Evolutionary conservation across 2,888 invertebrate species (phyloP).

Genomic region (Aphidius colemani): DNA sequence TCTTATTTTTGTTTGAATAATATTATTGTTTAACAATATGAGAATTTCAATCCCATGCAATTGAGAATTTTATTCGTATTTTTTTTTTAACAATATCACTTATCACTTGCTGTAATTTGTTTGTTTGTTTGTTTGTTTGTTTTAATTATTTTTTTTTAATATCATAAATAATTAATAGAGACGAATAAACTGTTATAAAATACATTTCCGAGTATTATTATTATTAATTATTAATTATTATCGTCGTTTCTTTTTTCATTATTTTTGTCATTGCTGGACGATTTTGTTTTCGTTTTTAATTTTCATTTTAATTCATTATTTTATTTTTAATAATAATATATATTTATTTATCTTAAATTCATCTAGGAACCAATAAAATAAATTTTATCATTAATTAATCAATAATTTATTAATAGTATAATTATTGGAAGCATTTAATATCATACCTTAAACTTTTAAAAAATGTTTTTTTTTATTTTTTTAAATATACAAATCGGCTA

Average conservation of each 20-base stretch:
- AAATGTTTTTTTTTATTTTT: constrained; percentile 1
- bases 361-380: constrained; percentile 49
- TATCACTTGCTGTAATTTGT: constrained; percentile 55
- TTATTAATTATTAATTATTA: constrained; percentile 39
- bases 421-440: constrained; percentile 59
- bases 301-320: too few species aligned
- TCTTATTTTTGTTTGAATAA: constrained; percentile 20
- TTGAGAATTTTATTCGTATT: constrained; percentile 26
- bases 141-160: not conserved
- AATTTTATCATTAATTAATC: constrained; percentile 36
- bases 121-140: constrained; percentile 22
- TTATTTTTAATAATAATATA: constrained; percentile 36
- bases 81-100: constrained; percentile 58
- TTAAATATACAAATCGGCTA: constrained; percentile 7
- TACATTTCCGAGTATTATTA: constrained; percentile 59
- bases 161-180: constrained; percentile 55
- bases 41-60: constrained; percentile 31
- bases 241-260: constrained; percentile 19
- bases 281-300: not conserved
- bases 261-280: constrained; percentile 22
- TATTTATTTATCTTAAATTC: constrained; percentile 29
- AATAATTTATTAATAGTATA: constrained; percentile 47
- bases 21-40: constrained; percentile 16
- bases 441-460: constrained; percentile 45
- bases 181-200: constrained; percentile 60